Conservation (phyloP, 2,888 invertebrate species). For the Caenorhabditis uteleia region DNA sequence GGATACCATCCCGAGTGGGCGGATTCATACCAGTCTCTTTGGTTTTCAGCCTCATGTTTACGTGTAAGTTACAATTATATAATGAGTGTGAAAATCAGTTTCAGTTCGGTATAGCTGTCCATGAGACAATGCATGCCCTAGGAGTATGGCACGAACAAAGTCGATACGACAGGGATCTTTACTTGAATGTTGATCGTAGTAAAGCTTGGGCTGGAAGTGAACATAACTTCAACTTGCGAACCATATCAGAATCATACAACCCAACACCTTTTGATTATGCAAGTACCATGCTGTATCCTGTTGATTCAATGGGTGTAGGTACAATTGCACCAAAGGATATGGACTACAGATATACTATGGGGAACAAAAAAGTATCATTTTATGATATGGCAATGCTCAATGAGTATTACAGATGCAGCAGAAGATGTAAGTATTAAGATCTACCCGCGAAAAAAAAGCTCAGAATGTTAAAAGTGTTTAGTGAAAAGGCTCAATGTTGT, state of each 20-base stretch:
- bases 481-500: too few species aligned
- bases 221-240: too few species aligned
- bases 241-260: neutral
- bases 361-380: conserved; percentile 49
- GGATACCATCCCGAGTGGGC: conserved; percentile 35
- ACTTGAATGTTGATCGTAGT: conserved; percentile 18
- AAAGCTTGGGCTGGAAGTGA: conserved; percentile 4
- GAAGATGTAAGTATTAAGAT: too few species aligned
- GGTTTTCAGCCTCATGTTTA: conserved; percentile 18
- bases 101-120: conserved; percentile 39
- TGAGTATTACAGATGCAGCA: conserved; percentile 54
- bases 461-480: too few species aligned
- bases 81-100: too few species aligned
- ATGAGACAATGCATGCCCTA: conserved; percentile 61
- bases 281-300: conserved; percentile 53
- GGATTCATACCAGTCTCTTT: conserved; percentile 14
- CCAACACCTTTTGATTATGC: conserved; percentile 60
- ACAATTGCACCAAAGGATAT: conserved; percentile 47
- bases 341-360: conserved; percentile 52
- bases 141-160: conserved; percentile 61
- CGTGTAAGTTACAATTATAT: too few species aligned
- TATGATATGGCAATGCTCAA: conserved; percentile 65
- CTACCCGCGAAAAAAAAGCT: too few species aligned
- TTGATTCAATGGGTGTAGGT: conserved; percentile 18
- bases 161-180: conserved; percentile 31